Percentiles rank a stretch among this genome's conserved stretches.
These are phyloP conservation scores for Polydrusus tereticollis DNA, from an alignment of 2,888 invertebrate species.

Conservation along the genomic window DNA sequence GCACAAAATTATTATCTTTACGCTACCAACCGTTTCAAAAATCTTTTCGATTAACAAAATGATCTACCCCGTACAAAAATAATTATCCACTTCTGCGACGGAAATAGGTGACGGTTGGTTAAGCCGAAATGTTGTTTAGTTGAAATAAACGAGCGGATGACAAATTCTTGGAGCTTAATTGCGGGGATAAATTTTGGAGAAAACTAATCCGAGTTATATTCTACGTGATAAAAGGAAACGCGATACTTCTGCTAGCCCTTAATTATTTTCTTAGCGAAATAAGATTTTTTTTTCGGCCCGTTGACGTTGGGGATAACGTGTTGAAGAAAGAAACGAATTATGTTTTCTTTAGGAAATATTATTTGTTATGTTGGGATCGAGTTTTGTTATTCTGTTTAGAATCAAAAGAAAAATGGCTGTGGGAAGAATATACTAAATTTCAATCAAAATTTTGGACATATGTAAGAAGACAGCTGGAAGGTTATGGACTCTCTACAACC, in stretches of 20 bases:
- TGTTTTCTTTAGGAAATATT: background rate
- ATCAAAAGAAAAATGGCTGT: no score
- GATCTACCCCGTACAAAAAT: constrained; percentile 16
- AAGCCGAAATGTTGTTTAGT: constrained; percentile 43
- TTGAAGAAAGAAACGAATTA: background rate
- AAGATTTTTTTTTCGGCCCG: background rate
- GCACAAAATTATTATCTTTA: no score
- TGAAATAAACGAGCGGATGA: constrained; percentile 44
- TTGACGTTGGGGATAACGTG: background rate
- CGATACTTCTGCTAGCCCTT: constrained; percentile 9
- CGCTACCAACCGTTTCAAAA: no score
- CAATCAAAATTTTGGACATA: no score
- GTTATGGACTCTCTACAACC: no score
- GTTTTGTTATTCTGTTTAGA: no score
- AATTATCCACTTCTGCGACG: constrained; percentile 23
- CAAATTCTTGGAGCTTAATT: constrained; percentile 45
- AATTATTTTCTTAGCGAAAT: constrained; percentile 17
- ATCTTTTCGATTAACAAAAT: background rate
- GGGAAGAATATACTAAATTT: no score
- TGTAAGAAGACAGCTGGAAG: no score
- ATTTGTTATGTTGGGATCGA: no score
- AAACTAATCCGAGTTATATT: constrained; percentile 37
- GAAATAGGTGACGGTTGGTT: constrained; percentile 36
- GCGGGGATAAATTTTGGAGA: constrained; percentile 39
- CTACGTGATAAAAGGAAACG: constrained; percentile 26